Evolutionary conservation across 2,888 invertebrate species (phyloP).

Genomic region (Eupithecia insigniata): DNA sequence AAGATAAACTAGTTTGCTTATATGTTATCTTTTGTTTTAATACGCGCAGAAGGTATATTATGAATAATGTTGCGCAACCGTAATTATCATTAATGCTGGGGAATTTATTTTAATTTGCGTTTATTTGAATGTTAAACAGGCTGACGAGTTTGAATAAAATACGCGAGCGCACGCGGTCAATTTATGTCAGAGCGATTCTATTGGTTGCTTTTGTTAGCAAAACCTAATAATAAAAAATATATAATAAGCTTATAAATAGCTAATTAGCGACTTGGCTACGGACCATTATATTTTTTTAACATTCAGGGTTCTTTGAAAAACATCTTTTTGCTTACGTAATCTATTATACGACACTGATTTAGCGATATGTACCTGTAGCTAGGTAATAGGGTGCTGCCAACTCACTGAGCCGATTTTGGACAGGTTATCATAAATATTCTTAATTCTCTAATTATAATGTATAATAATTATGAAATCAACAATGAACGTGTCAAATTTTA

Average conservation of each 20-base stretch:
- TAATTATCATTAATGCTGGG: constrained; percentile 1
- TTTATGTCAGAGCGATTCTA: neutral
- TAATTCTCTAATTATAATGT: too few relatives aligned
- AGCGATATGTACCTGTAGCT: neutral
- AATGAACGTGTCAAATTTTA: too few relatives aligned
- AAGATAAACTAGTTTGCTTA: constrained; percentile 13
- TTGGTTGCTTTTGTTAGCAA: neutral
- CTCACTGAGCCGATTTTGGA: neutral
- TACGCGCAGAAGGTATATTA: constrained; percentile 8
- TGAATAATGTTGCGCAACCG: constrained; percentile 25
- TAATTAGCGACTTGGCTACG: too few relatives aligned
- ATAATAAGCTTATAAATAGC: too few relatives aligned
- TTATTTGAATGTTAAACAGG: neutral
- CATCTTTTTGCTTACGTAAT: neutral
- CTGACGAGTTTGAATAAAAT: neutral
- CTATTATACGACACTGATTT: neutral
- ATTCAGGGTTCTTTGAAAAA: neutral
- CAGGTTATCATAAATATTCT: too few relatives aligned
- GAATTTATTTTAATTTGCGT: neutral
- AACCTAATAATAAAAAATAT: too few relatives aligned
- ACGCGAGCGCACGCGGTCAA: neutral
- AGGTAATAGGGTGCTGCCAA: neutral
- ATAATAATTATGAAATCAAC: too few relatives aligned
- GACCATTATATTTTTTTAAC: too few relatives aligned
- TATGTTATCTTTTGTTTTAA: constrained; percentile 32